phyloP scores from a whole-genome alignment of 2,888 invertebrate genomes.

The Petrolisthes cinctipes region DNA sequence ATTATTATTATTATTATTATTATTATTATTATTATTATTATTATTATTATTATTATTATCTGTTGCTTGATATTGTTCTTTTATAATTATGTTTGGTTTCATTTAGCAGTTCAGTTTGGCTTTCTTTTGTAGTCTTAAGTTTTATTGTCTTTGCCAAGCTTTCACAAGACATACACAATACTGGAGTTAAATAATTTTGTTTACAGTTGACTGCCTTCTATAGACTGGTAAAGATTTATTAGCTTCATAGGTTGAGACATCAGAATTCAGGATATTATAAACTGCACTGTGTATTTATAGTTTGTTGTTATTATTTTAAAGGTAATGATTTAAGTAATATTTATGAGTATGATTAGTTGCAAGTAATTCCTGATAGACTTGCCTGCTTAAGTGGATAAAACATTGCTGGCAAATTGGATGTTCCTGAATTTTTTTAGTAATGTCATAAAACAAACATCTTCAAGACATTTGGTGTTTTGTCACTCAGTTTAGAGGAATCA shows the following conservation, averaged over 20 bases:
- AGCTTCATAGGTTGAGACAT: neutral
- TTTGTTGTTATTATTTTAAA: conserved; percentile 3
- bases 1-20: neutral
- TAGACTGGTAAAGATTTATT: too few relatives aligned
- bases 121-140: neutral
- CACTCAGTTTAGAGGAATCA: too few relatives aligned
- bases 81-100: too few relatives aligned
- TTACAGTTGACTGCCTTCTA: neutral
- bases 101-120: neutral
- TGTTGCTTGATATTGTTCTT: too few relatives aligned
- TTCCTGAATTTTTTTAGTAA: too few relatives aligned
- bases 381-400: too few relatives aligned
- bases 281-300: neutral
- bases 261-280: neutral
- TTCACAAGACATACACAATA: neutral
- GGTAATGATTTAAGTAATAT: neutral
- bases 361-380: too few relatives aligned
- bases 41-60: conserved; percentile 1
- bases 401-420: too few relatives aligned
- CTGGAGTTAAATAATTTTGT: neutral
- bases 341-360: too few relatives aligned
- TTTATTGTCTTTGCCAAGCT: neutral
- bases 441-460: too few relatives aligned
- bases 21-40: neutral
- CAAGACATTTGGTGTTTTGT: too few relatives aligned